These are phyloP conservation scores for Sternarchorhynchus goeldii DNA, from an alignment of 2,797 vertebrate species.

Conservation along the genomic window DNA sequence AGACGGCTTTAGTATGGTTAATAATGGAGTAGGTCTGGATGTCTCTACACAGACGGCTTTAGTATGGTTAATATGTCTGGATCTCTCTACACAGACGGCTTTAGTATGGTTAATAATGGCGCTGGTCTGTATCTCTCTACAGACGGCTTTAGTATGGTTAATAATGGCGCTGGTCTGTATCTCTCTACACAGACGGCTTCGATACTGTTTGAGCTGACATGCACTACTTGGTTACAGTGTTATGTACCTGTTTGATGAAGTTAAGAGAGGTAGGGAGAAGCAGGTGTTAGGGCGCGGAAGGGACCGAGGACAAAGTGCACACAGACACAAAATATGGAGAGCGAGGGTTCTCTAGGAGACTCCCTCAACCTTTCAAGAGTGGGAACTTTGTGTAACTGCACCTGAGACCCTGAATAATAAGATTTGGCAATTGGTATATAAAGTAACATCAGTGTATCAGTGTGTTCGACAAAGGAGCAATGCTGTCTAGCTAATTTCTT, in stretches of 20 bases:
- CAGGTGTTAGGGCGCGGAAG: not conserved
- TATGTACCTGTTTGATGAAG: conserved; percentile 55
- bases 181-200: not conserved
- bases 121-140: not conserved
- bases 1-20: not conserved
- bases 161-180: not conserved
- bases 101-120: not conserved
- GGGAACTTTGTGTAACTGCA: conserved; percentile 35
- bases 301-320: not conserved
- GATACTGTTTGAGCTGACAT: conserved; percentile 59
- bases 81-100: not conserved
- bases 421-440: conserved; percentile 58
- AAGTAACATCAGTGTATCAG: conserved; percentile 46
- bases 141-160: not conserved
- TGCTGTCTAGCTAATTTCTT: conserved; percentile 23
- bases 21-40: not conserved
- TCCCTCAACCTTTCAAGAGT: conserved; percentile 1
- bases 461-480: conserved; percentile 37
- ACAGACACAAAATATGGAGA: conserved; percentile 3
- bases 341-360: not conserved
- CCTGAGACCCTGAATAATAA: conserved; percentile 44
- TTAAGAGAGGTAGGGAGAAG: conserved; percentile 49
- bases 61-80: not conserved
- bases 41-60: not conserved
- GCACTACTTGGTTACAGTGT: conserved; percentile 64